phyloP scores from a whole-genome alignment of 2,797 vertebrate species.

The Zalophus californianus region DNA sequence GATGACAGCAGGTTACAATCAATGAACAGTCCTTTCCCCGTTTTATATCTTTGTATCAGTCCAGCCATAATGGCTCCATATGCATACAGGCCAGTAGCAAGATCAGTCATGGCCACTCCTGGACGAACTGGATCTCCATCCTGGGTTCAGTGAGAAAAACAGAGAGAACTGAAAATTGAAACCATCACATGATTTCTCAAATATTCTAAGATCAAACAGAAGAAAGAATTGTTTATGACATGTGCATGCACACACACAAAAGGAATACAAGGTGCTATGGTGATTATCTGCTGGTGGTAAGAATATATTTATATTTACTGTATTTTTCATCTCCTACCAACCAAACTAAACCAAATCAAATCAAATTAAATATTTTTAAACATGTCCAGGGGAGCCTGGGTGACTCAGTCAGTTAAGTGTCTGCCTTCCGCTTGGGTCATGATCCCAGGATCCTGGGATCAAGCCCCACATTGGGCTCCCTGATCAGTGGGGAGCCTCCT shows the following conservation, averaged over 20 bases:
- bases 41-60: constrained; percentile 92
- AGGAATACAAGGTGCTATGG: constrained; percentile 1
- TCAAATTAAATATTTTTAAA: neutral
- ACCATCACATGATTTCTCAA: neutral
- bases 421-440: too few relatives aligned
- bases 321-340: neutral
- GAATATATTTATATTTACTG: neutral
- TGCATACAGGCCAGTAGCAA: constrained; percentile 95
- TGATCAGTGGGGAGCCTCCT: too few relatives aligned
- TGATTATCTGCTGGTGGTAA: neutral
- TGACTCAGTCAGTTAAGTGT: too few relatives aligned
- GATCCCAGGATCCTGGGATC: too few relatives aligned
- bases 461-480: too few relatives aligned
- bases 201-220: constrained; percentile 18
- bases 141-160: constrained; percentile 84
- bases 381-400: too few relatives aligned
- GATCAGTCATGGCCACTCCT: constrained; percentile 97
- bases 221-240: neutral
- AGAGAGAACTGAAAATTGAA: constrained; percentile 61
- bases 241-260: neutral
- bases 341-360: constrained; percentile 45
- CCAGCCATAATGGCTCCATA: constrained; percentile 96
- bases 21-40: constrained; percentile 92
- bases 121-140: constrained; percentile 94
- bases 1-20: constrained; percentile 98